These are phyloP conservation scores for Thalassaphorura encarpata DNA, from an alignment of 1,140 invertebrate species.

Conservation along the genomic window DNA sequence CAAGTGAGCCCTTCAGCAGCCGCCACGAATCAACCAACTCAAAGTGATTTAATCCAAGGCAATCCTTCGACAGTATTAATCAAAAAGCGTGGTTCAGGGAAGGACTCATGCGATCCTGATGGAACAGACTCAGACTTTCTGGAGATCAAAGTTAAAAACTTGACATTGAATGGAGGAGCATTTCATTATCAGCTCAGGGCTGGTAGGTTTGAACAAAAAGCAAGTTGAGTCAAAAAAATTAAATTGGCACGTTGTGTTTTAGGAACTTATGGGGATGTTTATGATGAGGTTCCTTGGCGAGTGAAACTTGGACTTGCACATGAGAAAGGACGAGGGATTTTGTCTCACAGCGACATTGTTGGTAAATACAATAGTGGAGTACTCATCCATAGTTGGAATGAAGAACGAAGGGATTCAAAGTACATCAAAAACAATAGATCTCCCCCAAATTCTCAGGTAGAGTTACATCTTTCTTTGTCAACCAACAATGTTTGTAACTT, in stretches of 20 bases:
- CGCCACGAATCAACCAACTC: too few species aligned
- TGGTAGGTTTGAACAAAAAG: background rate
- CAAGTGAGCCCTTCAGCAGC: too few species aligned
- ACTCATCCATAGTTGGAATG: conserved; percentile 17
- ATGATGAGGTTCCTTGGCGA: conserved; percentile 22
- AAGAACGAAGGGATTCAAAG: conserved; percentile 7
- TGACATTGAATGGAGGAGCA: conserved; percentile 5
- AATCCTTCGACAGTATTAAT: too few species aligned
- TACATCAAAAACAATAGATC: background rate
- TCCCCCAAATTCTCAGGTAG: conserved; percentile 11
- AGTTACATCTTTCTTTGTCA: background rate
- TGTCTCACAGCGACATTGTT: background rate
- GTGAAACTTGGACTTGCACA: conserved; percentile 5
- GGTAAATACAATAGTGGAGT: conserved; percentile 4
- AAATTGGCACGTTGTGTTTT: background rate
- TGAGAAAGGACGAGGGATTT: background rate
- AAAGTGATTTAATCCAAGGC: too few species aligned
- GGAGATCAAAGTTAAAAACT: too few species aligned
- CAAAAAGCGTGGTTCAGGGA: too few species aligned
- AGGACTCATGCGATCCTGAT: too few species aligned
- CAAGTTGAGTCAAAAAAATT: background rate
- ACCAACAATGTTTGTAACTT: background rate
- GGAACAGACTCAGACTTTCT: too few species aligned
- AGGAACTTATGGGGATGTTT: conserved; percentile 20
- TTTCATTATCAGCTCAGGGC: conserved; percentile 11